Base-by-base conservation (phyloP, 2,113 vertebrate species). In the Nothobranchius kuhntae region DNA sequence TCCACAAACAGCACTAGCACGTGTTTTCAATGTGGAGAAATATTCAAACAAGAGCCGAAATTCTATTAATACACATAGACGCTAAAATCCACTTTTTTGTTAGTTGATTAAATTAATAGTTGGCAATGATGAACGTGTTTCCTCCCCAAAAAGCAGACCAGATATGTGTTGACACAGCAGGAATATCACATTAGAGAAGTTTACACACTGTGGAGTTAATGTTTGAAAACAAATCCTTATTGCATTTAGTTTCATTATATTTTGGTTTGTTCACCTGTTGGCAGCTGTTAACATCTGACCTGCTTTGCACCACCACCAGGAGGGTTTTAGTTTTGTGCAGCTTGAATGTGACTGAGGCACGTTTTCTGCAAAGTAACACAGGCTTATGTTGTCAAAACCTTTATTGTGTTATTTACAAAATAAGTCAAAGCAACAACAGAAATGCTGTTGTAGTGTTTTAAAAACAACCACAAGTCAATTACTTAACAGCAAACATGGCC, bases 311-410 rank as follows among this genome's bases (percentile, higher is more conserved):
- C 61, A 52, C 54, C 38, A 66, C n/a, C 21, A 35, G 65, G 36
- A 42, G 42, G 0, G n/a, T 45, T 56, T 14, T 4, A 55, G 13
- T 60, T 26, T 38, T 45, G 59, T 58, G 46, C 10, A 54, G 30
- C 14, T 35, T 73, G 46, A 80, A 67, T 75, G 60, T 72, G 57
- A 66, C 53, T 10, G 4, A 47, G 13, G 15, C 61, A 60, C 45
- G 53, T 7, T 52, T 60, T 79, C 24, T 68, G 69, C 47, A 45
- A 45, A 78, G 64, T 12, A 57, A 54, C 65, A 60, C 62, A 80
- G 57, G 68, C 46, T 55, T 35, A 15, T 73, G 42, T 60, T 80
- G 71, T 56, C 65, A 75, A 68, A 64, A 68, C 40, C 3, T 68
- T 44, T 21, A 54, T 40, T 57, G 21, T 30, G 30, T 21, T 62